Conservation (phyloP, 1,140 invertebrate species). For the Drosophila guanche region DNA sequence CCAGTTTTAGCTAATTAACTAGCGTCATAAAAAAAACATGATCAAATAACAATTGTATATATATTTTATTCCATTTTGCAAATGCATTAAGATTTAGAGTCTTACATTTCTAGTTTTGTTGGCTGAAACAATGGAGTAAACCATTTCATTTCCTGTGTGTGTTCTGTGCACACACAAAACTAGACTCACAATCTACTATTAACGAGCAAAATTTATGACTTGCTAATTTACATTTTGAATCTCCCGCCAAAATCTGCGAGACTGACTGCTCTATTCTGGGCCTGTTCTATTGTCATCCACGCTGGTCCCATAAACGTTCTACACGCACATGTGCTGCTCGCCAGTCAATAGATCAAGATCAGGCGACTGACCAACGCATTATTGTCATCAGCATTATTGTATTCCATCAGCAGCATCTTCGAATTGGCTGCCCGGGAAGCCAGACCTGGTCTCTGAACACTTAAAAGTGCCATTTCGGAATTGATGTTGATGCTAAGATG, state of each 20-base stretch:
- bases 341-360: slow-evolving; percentile 70
- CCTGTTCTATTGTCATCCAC: slow-evolving; percentile 19
- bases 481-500: slow-evolving; percentile 71
- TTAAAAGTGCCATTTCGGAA: slow-evolving; percentile 81
- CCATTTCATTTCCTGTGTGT: slow-evolving; percentile 73
- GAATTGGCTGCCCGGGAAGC: too few relatives aligned
- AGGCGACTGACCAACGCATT: slow-evolving; percentile 48
- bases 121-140: slow-evolving; percentile 41
- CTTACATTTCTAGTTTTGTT: slow-evolving; percentile 62
- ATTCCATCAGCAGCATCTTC: slow-evolving; percentile 46
- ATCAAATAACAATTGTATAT: slow-evolving; percentile 54
- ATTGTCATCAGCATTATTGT: slow-evolving; percentile 28
- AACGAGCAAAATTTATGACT: slow-evolving; percentile 61
- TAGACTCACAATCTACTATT: slow-evolving; percentile 43
- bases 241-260: slow-evolving; percentile 20
- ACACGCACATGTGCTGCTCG: slow-evolving; percentile 26
- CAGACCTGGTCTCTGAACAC: slow-evolving; percentile 47
- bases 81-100: slow-evolving; percentile 55
- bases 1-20: slow-evolving; percentile 62
- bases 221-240: slow-evolving; percentile 66
- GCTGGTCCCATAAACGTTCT: slow-evolving; percentile 54
- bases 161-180: slow-evolving; percentile 45
- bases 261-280: slow-evolving; percentile 30
- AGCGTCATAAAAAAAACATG: slow-evolving; percentile 41
- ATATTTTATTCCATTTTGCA: slow-evolving; percentile 49